These are phyloP conservation scores for Cygnus olor DNA, from an alignment of 2,797 vertebrate species.

Conservation along the genomic window DNA sequence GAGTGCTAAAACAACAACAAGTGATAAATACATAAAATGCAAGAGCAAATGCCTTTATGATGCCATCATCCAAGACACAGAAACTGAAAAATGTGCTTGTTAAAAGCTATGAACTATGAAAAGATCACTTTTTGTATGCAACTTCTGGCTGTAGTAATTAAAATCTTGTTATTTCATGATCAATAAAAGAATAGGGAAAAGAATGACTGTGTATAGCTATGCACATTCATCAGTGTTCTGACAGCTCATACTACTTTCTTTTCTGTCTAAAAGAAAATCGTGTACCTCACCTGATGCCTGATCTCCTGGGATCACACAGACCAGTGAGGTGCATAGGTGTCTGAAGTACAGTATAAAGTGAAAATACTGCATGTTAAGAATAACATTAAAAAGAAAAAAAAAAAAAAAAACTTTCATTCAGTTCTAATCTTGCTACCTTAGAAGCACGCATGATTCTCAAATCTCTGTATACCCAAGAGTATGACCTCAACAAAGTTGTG, in stretches of 20 bases:
- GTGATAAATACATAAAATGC: background rate
- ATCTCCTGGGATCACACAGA: background rate
- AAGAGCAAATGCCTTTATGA: background rate
- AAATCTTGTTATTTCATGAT: background rate
- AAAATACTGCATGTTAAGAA: background rate
- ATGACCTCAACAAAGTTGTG: background rate
- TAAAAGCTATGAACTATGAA: background rate
- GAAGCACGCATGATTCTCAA: background rate
- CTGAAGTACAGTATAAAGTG: background rate
- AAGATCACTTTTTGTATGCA: background rate
- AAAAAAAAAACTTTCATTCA: background rate
- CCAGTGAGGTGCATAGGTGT: background rate
- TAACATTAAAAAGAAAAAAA: background rate
- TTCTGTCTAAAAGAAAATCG: background rate
- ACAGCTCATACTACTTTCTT: background rate
- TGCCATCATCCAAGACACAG: background rate
- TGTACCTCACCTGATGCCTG: background rate
- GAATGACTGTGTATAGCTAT: background rate
- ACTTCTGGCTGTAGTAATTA: background rate
- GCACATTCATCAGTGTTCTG: background rate
- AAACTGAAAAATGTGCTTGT: background rate
- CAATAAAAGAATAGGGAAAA: background rate
- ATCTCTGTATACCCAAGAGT: background rate
- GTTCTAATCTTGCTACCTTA: background rate
- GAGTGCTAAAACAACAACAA: background rate